Base-by-base conservation (phyloP, 2,888 invertebrate species). In the Habroteleia sp. region DNA sequence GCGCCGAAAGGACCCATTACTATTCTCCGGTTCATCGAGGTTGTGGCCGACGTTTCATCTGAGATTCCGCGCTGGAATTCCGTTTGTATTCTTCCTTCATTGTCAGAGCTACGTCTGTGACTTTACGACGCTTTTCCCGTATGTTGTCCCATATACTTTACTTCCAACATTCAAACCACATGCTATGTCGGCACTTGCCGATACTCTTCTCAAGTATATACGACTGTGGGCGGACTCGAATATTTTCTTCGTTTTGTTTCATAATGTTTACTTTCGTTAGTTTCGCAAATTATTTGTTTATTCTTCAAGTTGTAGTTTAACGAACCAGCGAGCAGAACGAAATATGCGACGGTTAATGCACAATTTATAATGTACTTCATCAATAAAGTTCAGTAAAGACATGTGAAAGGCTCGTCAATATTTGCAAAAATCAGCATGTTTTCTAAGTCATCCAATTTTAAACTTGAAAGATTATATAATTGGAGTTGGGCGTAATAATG, bases 71-170 rank as follows among this genome's bases (percentile, higher is more conserved):
- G 20, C 46, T 39, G 14, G 52, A 27, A 60, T 44, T 52, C 39
- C 48, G 58, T 60, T 60, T 35, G 52, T 44, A 44, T 48, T 41
- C 39, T 10, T 20, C 44, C 23, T 60, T 52, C 60, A 69, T 69
- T 69, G 58, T 69, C 68, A 46, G 44, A 4, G 27, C 25, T 54
- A 14, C 56, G 46, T 31, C 52, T 46, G 31, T 29, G 33, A 60
- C 50, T 69, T 69, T 69, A 69, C 69, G 69, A 69, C 54, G 50
- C 42, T 44, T 69, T 54, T 52, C 54, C 58, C 71, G 50, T 37
- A 44, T 37, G 44, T 33, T 44, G 44, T 60, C 42, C 44, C 50
- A 54, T 54, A 65, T 52, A 54, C 35, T 62, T 62, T 68, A 33
- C 44, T 44, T 35, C 29, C 27, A 48, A 37, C 52, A 50, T 35